Base-by-base conservation (phyloP, 2,888 invertebrate genomes). In the Euproctis similis region DNA sequence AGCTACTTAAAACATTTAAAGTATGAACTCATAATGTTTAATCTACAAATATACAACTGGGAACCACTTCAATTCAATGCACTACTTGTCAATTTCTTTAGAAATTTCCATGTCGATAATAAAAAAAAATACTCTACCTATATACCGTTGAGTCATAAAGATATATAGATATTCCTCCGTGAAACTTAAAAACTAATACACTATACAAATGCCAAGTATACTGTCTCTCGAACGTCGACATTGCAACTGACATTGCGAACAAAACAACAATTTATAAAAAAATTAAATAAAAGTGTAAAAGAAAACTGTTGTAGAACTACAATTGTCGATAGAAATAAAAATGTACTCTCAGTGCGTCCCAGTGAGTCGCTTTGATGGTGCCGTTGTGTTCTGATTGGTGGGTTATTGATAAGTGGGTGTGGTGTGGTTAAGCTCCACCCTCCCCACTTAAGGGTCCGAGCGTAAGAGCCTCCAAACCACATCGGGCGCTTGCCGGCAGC, bases 401-500 rank as follows among this genome's bases (percentile, higher is more conserved):
- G 39, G 18, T n/a, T 21, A 26, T 31, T 37, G 52, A 58, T 57
- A 45, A 47, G 52, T 44, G 47, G 82, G 81, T 77, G 84, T 66
- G 72, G 76, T 53, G 40, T 51, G 22, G 12, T 22, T 20, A 34
- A 41, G 68, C 66, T 51, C 72, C 80, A 64, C 85, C 85, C 69
- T 57, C 62, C 59, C 48, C 70, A 38, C 72, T 56, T 70, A 73
- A 74, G 77, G 76, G 69, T 69, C 68, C 65, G 44, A 45, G 53
- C 47, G 61, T 57, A 53, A 52, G 55, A 56, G 68, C 59, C 58
- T 53, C 59, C 80, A 82, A 76, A 81, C 75, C 71, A 73, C 70
- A 71, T 62, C 74, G 65, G 74, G 82, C 85, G 82, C 80, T 77
- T 57, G 81, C 59, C 66, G 74, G 61, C 62, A 57, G 80, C 81